Evolutionary conservation across 2,888 invertebrate species (phyloP).

Genomic region (Xanthia icteritia): DNA sequence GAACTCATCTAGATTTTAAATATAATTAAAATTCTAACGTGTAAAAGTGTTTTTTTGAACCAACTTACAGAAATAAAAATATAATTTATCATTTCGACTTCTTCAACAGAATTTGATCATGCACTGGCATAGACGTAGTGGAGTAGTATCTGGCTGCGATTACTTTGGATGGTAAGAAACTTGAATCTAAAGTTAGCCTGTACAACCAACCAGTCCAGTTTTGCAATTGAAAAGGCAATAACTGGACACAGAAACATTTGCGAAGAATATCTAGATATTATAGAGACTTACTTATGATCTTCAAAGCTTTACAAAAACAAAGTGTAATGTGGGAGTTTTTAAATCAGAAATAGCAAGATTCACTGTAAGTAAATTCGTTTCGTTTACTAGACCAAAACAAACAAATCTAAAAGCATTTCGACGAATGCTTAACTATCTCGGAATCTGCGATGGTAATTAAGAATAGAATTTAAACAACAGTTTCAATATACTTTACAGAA

Average conservation of each 20-base stretch:
- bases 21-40: too few species aligned
- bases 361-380: neutral
- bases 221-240: neutral
- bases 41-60: too few species aligned
- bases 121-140: neutral
- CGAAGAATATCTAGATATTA: neutral
- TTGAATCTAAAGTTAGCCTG: neutral
- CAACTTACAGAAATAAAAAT: too few species aligned
- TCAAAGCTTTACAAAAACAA: constrained; percentile 6
- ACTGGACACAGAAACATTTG: constrained; percentile 14
- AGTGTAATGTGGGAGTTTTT: neutral
- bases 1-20: too few species aligned
- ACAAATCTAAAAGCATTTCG: constrained; percentile 52
- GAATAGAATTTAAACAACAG: neutral
- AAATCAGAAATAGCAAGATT: constrained; percentile 28
- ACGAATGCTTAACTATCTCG: neutral
- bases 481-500: neutral
- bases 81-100: neutral
- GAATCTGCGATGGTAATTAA: constrained; percentile 4
- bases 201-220: neutral
- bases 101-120: neutral
- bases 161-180: neutral
- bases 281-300: constrained; percentile 11
- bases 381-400: constrained; percentile 31
- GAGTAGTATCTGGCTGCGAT: neutral